A percentile compares a stretch with the other conserved stretches of the same genome.
Evolutionary conservation across 2,797 vertebrate genomes (phyloP).

Genomic region (Liparis tanakae): DNA sequence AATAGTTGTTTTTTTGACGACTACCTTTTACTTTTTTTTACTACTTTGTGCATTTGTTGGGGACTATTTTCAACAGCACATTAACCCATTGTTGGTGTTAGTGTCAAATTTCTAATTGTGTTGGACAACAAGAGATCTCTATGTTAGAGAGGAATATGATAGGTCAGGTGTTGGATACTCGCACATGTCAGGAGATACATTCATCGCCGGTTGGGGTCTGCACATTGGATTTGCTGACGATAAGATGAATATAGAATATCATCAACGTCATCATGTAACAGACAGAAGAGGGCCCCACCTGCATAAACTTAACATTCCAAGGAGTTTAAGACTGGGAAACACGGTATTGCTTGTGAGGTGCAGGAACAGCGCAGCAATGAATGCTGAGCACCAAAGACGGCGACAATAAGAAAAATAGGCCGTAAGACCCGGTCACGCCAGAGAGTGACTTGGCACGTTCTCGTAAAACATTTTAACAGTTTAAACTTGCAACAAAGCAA

Average conservation of each 20-base stretch:
- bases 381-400: conserved; percentile 11
- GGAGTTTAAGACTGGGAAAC: conserved; percentile 8
- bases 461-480: background rate
- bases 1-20: no score
- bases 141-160: conserved; percentile 26
- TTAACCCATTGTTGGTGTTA: conserved; percentile 3
- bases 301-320: conserved; percentile 11
- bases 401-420: background rate
- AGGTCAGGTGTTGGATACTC: conserved; percentile 8
- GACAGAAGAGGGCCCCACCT: conserved; percentile 9
- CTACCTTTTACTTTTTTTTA: no score
- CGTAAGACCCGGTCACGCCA: conserved; percentile 20
- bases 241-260: conserved; percentile 19
- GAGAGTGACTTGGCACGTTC: background rate
- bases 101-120: background rate
- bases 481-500: background rate
- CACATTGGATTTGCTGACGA: conserved; percentile 18
- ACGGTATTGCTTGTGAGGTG: background rate
- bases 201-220: conserved; percentile 12
- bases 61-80: background rate
- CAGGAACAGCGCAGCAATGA: conserved; percentile 18
- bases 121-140: conserved; percentile 12
- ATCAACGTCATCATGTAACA: conserved; percentile 6
- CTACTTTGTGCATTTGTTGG: background rate
- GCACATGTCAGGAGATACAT: conserved; percentile 10